Conservation (phyloP, 2,888 invertebrate genomes). For the Sesia bembeciformis region DNA sequence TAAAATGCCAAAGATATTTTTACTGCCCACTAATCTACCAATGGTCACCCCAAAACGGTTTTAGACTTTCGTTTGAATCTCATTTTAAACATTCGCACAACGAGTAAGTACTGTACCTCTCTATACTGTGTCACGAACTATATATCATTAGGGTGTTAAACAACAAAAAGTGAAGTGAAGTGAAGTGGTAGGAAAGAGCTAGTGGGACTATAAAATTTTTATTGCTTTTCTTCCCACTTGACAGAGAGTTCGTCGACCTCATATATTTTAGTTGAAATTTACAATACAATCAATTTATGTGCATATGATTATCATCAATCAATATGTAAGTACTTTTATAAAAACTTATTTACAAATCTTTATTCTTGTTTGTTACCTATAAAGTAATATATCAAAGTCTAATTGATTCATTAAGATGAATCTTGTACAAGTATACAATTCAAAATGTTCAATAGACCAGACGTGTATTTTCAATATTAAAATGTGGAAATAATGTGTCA, state of each 20-base stretch:
- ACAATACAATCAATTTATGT: constrained; percentile 58
- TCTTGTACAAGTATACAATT: too few relatives aligned
- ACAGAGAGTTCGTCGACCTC: constrained; percentile 43
- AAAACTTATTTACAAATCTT: not conserved
- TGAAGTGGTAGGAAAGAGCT: constrained; percentile 29
- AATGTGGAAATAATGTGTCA: too few relatives aligned
- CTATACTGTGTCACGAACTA: not conserved
- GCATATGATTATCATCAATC: constrained; percentile 59
- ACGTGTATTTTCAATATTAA: too few relatives aligned
- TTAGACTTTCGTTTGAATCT: too few relatives aligned
- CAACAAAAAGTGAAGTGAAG: not conserved
- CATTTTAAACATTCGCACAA: too few relatives aligned
- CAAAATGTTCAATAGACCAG: too few relatives aligned
- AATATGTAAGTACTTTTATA: constrained; percentile 16
- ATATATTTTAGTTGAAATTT: constrained; percentile 52
- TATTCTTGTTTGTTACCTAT: too few relatives aligned
- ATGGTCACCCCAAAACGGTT: too few relatives aligned
- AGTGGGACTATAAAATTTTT: constrained; percentile 54
- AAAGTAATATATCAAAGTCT: too few relatives aligned
- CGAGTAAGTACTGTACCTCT: not conserved
- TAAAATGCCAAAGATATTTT: too few relatives aligned
- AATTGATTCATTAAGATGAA: too few relatives aligned
- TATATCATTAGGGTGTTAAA: not conserved
- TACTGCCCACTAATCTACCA: too few relatives aligned
- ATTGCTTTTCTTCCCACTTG: constrained; percentile 63